Conservation (phyloP, 2,797 vertebrate genomes). For the Antrozous pallidus region DNA sequence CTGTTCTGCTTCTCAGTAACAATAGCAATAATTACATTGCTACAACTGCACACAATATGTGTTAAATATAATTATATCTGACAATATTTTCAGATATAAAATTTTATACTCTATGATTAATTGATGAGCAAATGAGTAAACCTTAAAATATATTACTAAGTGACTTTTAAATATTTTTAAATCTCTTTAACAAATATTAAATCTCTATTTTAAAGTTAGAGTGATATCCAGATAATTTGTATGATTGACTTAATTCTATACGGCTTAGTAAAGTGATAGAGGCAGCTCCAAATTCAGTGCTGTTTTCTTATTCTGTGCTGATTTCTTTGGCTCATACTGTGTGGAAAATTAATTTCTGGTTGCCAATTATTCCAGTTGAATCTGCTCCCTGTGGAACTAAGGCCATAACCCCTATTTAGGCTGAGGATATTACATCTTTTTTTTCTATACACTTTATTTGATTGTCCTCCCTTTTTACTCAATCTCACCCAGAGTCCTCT, state of each 20-base stretch:
- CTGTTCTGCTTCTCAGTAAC: background rate
- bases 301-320: background rate
- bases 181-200: background rate
- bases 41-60: background rate
- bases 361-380: background rate
- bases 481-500: background rate
- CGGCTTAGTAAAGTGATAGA: background rate
- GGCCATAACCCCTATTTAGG: background rate
- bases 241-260: background rate
- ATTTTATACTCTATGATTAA: background rate
- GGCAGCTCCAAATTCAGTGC: background rate
- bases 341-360: slow-evolving; percentile 32
- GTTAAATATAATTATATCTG: background rate
- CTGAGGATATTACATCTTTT: background rate
- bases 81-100: background rate
- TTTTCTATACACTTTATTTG: background rate
- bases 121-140: background rate
- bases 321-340: background rate
- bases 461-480: background rate
- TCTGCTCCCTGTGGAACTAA: background rate
- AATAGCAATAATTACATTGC: background rate
- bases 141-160: background rate
- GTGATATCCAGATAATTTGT: background rate
- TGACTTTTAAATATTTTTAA: background rate
- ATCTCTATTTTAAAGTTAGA: background rate